Percentiles rank a stretch among this genome's conserved stretches.
Evolutionary conservation across 1,140 invertebrate species (phyloP).

Genomic region (Drosophila nebulosa): DNA sequence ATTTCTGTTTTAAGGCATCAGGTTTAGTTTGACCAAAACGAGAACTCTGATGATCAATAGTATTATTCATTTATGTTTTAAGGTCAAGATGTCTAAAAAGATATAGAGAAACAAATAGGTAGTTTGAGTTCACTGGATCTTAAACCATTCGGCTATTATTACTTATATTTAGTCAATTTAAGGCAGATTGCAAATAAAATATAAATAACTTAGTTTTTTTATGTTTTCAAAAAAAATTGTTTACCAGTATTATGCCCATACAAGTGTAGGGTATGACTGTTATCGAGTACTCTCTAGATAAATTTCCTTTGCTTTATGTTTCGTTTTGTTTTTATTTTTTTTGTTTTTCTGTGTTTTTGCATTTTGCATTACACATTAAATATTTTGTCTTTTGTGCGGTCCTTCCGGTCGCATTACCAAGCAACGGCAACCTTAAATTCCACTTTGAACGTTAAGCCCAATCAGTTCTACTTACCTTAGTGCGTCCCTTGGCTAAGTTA

Average conservation of each 20-base stretch:
- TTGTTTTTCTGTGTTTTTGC: slow-evolving; percentile 25
- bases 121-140: too few relatives aligned
- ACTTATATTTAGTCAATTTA: too few relatives aligned
- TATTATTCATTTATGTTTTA: background rate
- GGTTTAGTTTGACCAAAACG: too few relatives aligned
- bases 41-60: too few relatives aligned
- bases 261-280: background rate
- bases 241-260: background rate
- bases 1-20: too few relatives aligned
- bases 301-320: too few relatives aligned
- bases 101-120: too few relatives aligned
- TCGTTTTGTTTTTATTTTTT: background rate
- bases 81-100: too few relatives aligned
- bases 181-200: too few relatives aligned
- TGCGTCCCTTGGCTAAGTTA: slow-evolving; percentile 14
- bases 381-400: slow-evolving; percentile 31
- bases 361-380: slow-evolving; percentile 39
- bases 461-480: slow-evolving; percentile 36
- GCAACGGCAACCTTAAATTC: slow-evolving; percentile 58
- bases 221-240: too few relatives aligned
- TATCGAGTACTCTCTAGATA: background rate
- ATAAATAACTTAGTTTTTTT: too few relatives aligned
- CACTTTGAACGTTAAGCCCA: slow-evolving; percentile 41
- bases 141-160: too few relatives aligned
- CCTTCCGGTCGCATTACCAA: slow-evolving; percentile 27